Conservation (phyloP, 2,797 vertebrate genomes). For the Hypotaenidia philippensis region DNA sequence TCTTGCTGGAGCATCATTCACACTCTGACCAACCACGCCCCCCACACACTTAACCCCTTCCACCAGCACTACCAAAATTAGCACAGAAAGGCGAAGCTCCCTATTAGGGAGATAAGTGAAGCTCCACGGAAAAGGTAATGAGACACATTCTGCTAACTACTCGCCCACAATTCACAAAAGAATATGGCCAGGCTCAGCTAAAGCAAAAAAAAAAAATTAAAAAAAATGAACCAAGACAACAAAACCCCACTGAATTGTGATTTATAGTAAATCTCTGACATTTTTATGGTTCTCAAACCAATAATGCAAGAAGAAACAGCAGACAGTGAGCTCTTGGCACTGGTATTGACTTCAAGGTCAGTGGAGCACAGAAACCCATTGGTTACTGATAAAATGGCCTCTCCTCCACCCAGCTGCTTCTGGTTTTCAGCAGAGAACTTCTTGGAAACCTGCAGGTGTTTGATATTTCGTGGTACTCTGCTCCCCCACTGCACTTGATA, state of each 20-base stretch:
- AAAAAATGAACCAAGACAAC: background rate
- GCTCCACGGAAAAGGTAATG: background rate
- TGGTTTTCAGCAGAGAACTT: slow-evolving; percentile 30
- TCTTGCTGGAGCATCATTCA: fast-evolving
- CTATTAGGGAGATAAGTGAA: background rate
- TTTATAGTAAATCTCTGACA: slow-evolving; percentile 50
- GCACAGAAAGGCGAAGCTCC: background rate
- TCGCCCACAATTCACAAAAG: slow-evolving; percentile 6
- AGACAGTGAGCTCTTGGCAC: slow-evolving; percentile 23
- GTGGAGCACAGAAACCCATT: slow-evolving; percentile 31
- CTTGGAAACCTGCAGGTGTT: slow-evolving; percentile 40
- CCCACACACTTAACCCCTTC: background rate
- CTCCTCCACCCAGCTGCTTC: slow-evolving; percentile 59
- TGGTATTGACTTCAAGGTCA: slow-evolving; percentile 64
- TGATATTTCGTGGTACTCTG: background rate
- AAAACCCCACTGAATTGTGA: slow-evolving; percentile 38
- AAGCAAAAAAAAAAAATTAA: background rate
- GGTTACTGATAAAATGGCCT: slow-evolving; percentile 54
- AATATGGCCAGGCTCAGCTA: background rate
- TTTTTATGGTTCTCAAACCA: slow-evolving; percentile 62
- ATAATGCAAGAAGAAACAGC: slow-evolving; percentile 35
- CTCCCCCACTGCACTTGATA: background rate
- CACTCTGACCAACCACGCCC: fast-evolving
- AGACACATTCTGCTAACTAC: slow-evolving; percentile 10
- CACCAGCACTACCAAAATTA: background rate